Evolutionary conservation across 2,797 vertebrate genomes (phyloP), one percentile per base, ranked within the genome.

Genomic region (Enteromius paludinosus): DNA sequence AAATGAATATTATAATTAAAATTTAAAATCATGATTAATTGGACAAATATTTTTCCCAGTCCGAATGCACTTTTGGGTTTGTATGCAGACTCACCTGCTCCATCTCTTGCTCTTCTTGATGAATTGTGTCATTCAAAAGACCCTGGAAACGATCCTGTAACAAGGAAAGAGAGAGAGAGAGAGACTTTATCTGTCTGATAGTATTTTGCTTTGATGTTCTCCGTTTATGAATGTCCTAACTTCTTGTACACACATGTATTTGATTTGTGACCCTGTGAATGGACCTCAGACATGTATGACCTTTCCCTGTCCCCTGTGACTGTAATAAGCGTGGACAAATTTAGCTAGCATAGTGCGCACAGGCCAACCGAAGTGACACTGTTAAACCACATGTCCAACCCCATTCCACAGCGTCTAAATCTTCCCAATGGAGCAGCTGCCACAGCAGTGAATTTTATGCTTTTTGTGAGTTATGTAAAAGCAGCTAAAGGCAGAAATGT

Each of bases 91-190:
- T 52, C 52, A 97, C 97, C 96, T 99, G 97, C 89, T 98, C 96
- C 91, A 97, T 98, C 92, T 98, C 97, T 66, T 95, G 90, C 73
- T 98, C 97, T 88, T 99, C 98, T 87, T 99, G 97, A 89, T 97
- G 96, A 85, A 97, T 96, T 87, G 98, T 98, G 81, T 98, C 97
- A 91, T 97, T 96, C 90, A 99, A 90, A 90, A 96, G 93, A 0
- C 97, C 96, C 90, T 99, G 97, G 88, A 99, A 97, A 65, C 98
- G 97, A 70, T 96, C 98, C 96, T 98, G 91, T 52, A 84, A 86
- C 18, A 64, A 18, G 14, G 54, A 85, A 80, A 59, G 65, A 4
- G 3, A 68, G 43, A 56, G 52, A 4, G 9, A 71, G 45, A 59
- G 54, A 78, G 17, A 18, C 30, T 52, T 15, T 1, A 80, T 47